Base-by-base conservation (phyloP, 2,113 vertebrate genomes). In the Saimiri boliviensis region DNA sequence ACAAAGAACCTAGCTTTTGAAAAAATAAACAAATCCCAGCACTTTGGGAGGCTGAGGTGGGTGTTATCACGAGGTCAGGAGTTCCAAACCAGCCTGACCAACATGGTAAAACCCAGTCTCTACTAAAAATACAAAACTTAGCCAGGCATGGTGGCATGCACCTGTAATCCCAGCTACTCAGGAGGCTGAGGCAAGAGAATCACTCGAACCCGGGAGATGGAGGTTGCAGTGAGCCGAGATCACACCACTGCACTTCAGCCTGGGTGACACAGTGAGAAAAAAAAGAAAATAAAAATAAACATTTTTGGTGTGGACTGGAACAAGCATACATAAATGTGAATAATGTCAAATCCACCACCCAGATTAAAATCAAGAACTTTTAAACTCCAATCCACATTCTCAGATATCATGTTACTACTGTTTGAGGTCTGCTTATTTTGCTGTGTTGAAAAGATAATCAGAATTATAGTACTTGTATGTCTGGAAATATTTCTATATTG, bases 381-480 rank as follows among this genome's bases (percentile, higher is more conserved):
- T 49, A 12, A 32, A 25, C 27, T 88, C 63, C 4, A 35, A 32
- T 74, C 56, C 11, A 21, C 37, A 32, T 17, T 56, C 66, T n/a
- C 4, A 2, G 3, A 4, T 1, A 8, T 21, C 8, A 3, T 0
- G 27, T 23, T 21, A 0, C 32, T 47, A 0, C 20, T 14, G 12
- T 25, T 42, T n/a, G 42, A 11, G 2, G 2, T 6, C 68, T 68
- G 47, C n/a, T 32, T 25, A 32, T 13, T 40, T 45, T 17, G 0
- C 49, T 21, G 0, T 16, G 21, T 14, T 32, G 45, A 40, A 58
- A 47, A 71, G 81, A 60, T 13, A 0, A n/a, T 30, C 47, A 3
- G 8, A n/a, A n/a, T 3, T 0, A 5, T 6, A 30, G 10, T 6
- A 8, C 5, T 4, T 16, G 2, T 4, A 0, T 35, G 27, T 40